Conservation (phyloP, 2,888 invertebrate genomes). For the Antheraea yamamai region DNA sequence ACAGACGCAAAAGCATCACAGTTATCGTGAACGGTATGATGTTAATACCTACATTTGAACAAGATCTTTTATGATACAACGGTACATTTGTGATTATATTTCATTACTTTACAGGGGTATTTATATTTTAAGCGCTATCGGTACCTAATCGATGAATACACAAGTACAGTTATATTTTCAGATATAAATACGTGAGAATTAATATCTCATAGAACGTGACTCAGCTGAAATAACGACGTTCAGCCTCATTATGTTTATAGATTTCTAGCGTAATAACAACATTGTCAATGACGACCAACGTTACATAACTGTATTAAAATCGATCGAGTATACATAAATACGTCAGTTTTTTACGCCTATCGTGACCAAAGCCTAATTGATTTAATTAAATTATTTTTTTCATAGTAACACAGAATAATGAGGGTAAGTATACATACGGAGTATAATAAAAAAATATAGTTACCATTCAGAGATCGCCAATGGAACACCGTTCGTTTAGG, state of each 20-base stretch:
- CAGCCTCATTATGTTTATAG: not conserved
- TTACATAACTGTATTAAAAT: conserved; percentile 8
- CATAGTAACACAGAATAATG: no score
- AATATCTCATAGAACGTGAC: not conserved
- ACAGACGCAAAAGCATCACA: not conserved
- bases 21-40: not conserved
- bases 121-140: not conserved
- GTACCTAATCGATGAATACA: not conserved
- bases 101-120: not conserved
- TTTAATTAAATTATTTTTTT: not conserved
- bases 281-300: not conserved
- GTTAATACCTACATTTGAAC: not conserved
- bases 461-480: no score
- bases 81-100: not conserved
- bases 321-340: not conserved
- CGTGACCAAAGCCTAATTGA: not conserved
- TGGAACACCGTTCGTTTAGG: no score
- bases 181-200: not conserved
- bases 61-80: not conserved
- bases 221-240: not conserved
- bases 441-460: no score
- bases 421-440: no score
- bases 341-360: not conserved
- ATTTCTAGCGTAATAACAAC: not conserved
- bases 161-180: not conserved